phyloP scores from a whole-genome alignment of 2,113 vertebrate species.

The Pampusana beccarii region DNA sequence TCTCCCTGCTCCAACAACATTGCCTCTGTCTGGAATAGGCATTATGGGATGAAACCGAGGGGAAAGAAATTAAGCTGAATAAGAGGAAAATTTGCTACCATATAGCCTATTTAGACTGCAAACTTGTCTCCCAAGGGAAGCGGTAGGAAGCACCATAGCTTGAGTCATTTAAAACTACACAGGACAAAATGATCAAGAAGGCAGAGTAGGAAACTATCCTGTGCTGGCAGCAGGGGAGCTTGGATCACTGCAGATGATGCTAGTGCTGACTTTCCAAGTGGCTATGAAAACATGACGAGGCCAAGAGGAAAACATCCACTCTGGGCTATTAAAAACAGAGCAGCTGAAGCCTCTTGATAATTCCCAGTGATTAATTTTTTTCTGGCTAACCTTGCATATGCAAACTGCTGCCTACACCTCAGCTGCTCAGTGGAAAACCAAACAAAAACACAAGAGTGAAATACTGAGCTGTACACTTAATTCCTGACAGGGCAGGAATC shows the following conservation, averaged over 20 bases:
- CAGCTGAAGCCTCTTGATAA: neutral
- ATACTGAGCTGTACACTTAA: neutral
- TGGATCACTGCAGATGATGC: neutral
- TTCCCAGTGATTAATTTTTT: neutral
- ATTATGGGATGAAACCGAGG: neutral
- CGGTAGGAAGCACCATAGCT: conserved; percentile 12
- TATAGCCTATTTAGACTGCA: neutral
- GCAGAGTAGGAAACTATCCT: conserved; percentile 45
- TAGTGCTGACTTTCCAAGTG: conserved; percentile 37
- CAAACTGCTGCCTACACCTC: neutral
- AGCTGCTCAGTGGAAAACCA: conserved; percentile 15
- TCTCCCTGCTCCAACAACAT: neutral
- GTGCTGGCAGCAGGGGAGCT: conserved; percentile 3
- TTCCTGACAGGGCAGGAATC: neutral
- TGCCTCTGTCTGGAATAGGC: conserved; percentile 16
- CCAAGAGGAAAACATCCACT: conserved; percentile 49
- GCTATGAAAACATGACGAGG: conserved; percentile 34
- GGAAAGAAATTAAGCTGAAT: conserved; percentile 38
- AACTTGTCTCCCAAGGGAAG: conserved; percentile 14
- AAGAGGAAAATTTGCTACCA: conserved; percentile 54
- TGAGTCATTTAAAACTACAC: neutral
- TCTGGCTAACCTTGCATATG: neutral
- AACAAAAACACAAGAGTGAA: neutral
- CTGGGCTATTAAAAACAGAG: conserved; percentile 37
- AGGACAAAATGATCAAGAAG: conserved; percentile 21